phyloP scores from a whole-genome alignment of 2,113 vertebrate genomes.

The Salvator merianae region DNA sequence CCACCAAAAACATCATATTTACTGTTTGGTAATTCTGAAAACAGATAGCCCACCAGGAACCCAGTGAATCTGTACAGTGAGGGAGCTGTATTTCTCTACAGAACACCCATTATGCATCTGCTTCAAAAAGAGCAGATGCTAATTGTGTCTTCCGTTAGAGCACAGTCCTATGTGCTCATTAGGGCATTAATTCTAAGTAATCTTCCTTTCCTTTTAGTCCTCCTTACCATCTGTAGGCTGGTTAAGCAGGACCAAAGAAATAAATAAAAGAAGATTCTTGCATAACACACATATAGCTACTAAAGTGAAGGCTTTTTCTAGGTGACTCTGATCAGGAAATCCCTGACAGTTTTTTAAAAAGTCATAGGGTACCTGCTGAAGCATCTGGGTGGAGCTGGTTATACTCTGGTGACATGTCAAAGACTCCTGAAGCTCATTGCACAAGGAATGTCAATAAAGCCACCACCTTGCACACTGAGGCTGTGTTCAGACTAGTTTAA shows the following conservation, averaged over 20 bases:
- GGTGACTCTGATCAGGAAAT: neutral
- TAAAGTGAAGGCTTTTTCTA: neutral
- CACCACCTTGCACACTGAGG: too few relatives aligned
- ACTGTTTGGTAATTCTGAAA: slow-evolving; percentile 1
- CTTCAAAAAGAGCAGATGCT: slow-evolving; percentile 22
- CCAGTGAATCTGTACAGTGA: neutral
- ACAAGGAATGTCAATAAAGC: too few relatives aligned
- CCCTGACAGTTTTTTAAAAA: neutral
- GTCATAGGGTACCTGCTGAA: neutral
- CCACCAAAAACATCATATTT: neutral
- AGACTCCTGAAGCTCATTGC: too few relatives aligned
- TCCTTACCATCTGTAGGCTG: neutral
- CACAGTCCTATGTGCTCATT: slow-evolving; percentile 2
- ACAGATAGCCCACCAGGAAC: slow-evolving; percentile 10
- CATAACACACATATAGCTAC: neutral
- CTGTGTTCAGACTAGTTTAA: too few relatives aligned
- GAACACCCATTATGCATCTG: slow-evolving; percentile 13
- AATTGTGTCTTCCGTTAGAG: neutral
- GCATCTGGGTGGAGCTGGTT: too few relatives aligned
- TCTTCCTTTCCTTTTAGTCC: neutral
- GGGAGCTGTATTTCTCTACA: neutral
- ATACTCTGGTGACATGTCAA: too few relatives aligned
- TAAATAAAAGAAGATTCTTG: neutral
- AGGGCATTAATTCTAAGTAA: neutral
- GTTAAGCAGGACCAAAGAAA: neutral